phyloP scores from a whole-genome alignment of 1,140 invertebrate species.

The Heliconius himera region DNA sequence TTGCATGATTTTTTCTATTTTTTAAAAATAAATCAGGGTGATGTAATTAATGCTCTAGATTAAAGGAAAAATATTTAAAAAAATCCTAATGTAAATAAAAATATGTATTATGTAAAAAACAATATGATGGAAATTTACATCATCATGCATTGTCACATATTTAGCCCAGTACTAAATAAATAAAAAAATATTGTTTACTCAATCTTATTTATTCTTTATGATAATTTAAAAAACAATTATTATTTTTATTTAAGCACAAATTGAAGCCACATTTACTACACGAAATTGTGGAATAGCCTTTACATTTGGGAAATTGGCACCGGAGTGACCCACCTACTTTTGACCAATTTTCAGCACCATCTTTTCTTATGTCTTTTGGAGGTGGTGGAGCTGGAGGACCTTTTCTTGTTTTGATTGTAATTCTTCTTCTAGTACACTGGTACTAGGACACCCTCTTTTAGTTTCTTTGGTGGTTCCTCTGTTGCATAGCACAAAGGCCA shows the following conservation, averaged over 20 bases:
- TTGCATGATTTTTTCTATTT: too few relatives aligned
- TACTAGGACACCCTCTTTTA: conserved; percentile 62
- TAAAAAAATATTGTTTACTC: conserved; percentile 43
- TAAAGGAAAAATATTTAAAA: too few relatives aligned
- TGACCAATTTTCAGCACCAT: conserved; percentile 52
- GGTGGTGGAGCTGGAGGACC: conserved; percentile 47
- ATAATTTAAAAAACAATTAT: conserved; percentile 52
- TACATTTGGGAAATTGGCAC: conserved; percentile 53
- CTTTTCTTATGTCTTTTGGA: conserved; percentile 53
- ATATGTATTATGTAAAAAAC: too few relatives aligned
- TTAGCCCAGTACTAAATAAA: conserved; percentile 56
- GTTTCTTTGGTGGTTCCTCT: conserved; percentile 48
- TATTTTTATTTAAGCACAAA: conserved; percentile 50
- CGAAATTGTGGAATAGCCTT: conserved; percentile 51
- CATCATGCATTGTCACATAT: conserved; percentile 46
- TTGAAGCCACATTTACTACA: conserved; percentile 51
- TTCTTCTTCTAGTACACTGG: conserved; percentile 46
- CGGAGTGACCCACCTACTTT: conserved; percentile 47
- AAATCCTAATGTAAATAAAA: too few relatives aligned
- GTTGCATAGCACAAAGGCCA: conserved; percentile 58
- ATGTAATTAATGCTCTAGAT: too few relatives aligned
- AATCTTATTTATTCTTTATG: conserved; percentile 51
- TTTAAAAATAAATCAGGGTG: too few relatives aligned
- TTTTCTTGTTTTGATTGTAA: conserved; percentile 45
- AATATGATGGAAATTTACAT: conserved; percentile 49